A percentile compares a stretch with the other conserved stretches of the same genome.
phyloP scores from a whole-genome alignment of 2,888 invertebrate species.

The Neocrepidodera transversa region DNA sequence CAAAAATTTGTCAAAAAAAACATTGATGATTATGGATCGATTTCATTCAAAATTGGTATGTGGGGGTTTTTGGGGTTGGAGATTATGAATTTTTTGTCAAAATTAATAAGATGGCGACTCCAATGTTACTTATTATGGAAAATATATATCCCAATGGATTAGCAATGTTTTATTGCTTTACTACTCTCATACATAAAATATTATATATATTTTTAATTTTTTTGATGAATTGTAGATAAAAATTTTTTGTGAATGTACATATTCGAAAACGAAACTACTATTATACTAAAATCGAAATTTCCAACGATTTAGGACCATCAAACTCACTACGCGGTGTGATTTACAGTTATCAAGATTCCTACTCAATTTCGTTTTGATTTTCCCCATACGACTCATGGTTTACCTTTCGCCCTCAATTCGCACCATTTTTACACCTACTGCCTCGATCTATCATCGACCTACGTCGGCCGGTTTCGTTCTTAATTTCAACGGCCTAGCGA shows the following conservation, averaged over 20 bases:
- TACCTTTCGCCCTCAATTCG: slow-evolving; percentile 62
- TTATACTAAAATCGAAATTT: slow-evolving; percentile 21
- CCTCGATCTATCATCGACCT: slow-evolving; percentile 45
- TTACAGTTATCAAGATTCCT: slow-evolving; percentile 37
- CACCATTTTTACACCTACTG: slow-evolving; percentile 61
- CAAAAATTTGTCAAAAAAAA: too few species aligned
- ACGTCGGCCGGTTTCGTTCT: slow-evolving; percentile 32
- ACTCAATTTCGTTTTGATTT: slow-evolving; percentile 53
- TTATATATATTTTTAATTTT: too few species aligned
- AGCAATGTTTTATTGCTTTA: too few species aligned
- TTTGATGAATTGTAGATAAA: too few species aligned
- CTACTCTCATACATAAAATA: too few species aligned
- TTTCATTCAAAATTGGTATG: too few species aligned
- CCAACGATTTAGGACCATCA: slow-evolving; percentile 15
- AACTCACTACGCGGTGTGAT: slow-evolving; percentile 20
- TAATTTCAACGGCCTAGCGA: slow-evolving; percentile 17
- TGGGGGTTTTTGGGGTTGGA: too few species aligned
- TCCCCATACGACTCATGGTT: slow-evolving; percentile 56
- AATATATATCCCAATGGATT: too few species aligned
- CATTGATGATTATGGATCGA: too few species aligned
- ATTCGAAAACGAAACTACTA: slow-evolving; percentile 27
- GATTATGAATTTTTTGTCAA: too few species aligned
- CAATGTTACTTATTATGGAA: too few species aligned
- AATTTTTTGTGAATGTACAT: not conserved
- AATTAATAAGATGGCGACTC: too few species aligned